Evolutionary conservation across 2,113 vertebrate genomes (phyloP).

Genomic region (Raphicerus campestris): DNA sequence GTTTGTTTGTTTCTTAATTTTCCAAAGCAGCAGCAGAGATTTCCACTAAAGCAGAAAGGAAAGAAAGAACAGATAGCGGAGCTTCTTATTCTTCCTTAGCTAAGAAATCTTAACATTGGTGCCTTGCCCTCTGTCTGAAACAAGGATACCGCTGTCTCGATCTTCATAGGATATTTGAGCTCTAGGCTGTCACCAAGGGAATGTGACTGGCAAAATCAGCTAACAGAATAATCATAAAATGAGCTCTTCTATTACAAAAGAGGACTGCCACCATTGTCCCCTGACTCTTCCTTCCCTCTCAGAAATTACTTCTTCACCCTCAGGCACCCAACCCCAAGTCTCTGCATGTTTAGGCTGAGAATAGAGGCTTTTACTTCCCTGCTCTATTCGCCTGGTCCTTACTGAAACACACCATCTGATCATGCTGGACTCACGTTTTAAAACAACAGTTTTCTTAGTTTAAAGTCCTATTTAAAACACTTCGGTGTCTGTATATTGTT

Average conservation of each 20-base stretch:
- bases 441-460: not conserved
- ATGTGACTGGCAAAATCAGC: not conserved
- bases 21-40: conserved; percentile 66
- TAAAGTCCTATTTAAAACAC: not conserved
- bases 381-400: not conserved
- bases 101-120: conserved; percentile 59
- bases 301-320: not conserved
- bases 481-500: not conserved
- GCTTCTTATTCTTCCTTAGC: conserved; percentile 72
- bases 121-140: conserved; percentile 26
- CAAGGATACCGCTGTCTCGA: not conserved
- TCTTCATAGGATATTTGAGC: not conserved
- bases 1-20: conserved; percentile 54
- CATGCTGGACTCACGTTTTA: not conserved
- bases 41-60: not conserved
- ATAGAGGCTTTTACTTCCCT: not conserved
- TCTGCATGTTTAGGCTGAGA: not conserved
- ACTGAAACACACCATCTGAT: not conserved
- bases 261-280: not conserved
- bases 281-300: not conserved
- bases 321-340: accelerated
- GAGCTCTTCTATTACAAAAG: not conserved
- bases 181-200: not conserved
- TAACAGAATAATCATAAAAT: not conserved
- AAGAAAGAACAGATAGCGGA: not conserved